Conservation (phyloP, 1,140 invertebrate species). For the Druon quercuslanigerum region DNA sequence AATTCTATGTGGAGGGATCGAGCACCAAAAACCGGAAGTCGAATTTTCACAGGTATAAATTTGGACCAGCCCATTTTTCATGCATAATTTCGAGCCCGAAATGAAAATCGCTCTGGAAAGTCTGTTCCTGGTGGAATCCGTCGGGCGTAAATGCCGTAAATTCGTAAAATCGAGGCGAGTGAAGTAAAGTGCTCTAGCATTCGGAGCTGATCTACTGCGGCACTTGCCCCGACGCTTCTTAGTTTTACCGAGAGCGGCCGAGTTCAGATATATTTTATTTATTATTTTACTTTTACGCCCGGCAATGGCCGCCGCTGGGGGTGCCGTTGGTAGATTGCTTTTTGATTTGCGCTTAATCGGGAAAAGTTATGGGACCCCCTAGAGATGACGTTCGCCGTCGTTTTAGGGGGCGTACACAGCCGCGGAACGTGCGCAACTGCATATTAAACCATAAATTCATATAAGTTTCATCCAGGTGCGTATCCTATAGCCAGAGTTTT, state of each 20-base stretch:
- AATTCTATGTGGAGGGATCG: no score
- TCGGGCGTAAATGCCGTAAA: constrained; percentile 42
- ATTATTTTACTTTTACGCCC: constrained; percentile 39
- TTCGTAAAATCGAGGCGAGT: constrained; percentile 40
- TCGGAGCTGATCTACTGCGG: constrained; percentile 38
- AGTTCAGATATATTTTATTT: constrained; percentile 28
- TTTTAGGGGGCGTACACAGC: constrained; percentile 24
- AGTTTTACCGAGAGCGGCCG: neutral
- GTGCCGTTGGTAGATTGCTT: constrained; percentile 65
- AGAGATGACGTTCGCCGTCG: constrained; percentile 51
- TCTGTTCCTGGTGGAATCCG: constrained; percentile 25
- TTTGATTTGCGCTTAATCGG: constrained; percentile 73
- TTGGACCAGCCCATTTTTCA: neutral
- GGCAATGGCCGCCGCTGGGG: constrained; percentile 37
- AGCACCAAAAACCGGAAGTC: no score
- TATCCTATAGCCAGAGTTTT: constrained; percentile 35
- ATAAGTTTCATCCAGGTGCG: constrained; percentile 32
- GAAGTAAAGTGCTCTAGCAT: constrained; percentile 41
- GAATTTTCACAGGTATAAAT: no score
- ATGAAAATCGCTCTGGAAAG: constrained; percentile 2
- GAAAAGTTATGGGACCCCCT: constrained; percentile 68
- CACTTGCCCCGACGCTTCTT: constrained; percentile 12
- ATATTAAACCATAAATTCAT: constrained; percentile 73
- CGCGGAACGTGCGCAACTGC: constrained; percentile 55
- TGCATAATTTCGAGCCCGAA: neutral